A percentile compares a stretch with the other conserved stretches of the same genome.
phyloP scores from a whole-genome alignment of 2,113 vertebrate species.

The Polypterus bichir region DNA sequence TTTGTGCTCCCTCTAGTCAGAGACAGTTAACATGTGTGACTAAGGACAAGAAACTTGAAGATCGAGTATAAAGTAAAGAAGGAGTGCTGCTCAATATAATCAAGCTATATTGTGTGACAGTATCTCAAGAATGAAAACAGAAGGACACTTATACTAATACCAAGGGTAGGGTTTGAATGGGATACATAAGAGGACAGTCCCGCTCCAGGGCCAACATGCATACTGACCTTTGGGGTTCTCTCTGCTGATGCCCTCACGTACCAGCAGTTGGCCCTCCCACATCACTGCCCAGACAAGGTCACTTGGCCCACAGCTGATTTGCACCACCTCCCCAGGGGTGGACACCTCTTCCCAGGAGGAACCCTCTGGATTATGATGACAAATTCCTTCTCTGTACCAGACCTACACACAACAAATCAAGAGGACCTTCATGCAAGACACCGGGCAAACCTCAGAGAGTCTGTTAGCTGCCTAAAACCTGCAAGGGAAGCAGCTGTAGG shows the following conservation, averaged over 20 bases:
- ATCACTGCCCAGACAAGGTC: conserved; percentile 89
- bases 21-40: not conserved
- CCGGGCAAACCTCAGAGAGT: conserved; percentile 10
- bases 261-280: conserved; percentile 89
- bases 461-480: too few relatives aligned
- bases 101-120: too few relatives aligned
- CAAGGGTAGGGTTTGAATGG: too few relatives aligned
- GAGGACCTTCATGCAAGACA: conserved; percentile 16
- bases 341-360: conserved; percentile 64
- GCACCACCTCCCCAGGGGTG: conserved; percentile 79
- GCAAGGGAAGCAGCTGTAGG: too few relatives aligned
- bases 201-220: not conserved
- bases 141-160: too few relatives aligned
- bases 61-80: not conserved
- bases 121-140: too few relatives aligned
- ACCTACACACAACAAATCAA: conserved; percentile 49
- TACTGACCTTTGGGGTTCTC: conserved; percentile 73
- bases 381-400: conserved; percentile 81
- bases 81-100: not conserved
- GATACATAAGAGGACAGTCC: too few relatives aligned
- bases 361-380: conserved; percentile 78
- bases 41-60: not conserved
- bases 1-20: not conserved
- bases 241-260: conserved; percentile 77
- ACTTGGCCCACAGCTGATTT: conserved; percentile 84